Conservation (phyloP, 2,113 vertebrate species). For the Hiodon tergisus region DNA sequence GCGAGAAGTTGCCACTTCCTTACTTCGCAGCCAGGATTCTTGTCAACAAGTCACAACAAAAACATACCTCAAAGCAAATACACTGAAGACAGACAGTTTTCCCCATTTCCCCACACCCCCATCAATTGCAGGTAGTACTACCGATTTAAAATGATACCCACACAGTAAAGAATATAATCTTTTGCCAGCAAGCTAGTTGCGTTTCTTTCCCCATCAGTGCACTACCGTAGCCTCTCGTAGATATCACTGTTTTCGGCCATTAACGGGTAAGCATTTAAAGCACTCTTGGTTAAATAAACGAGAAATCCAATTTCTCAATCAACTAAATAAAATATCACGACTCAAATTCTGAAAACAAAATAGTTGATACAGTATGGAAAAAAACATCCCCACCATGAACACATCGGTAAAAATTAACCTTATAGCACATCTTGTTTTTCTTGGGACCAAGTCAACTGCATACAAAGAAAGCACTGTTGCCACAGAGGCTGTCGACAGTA, state of each 20-base stretch:
- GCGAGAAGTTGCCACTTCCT: neutral
- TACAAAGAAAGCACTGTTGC: constrained; percentile 16
- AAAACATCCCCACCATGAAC: constrained; percentile 28
- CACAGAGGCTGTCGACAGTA: neutral
- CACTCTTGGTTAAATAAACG: constrained; percentile 48
- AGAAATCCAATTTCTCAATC: constrained; percentile 10
- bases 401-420: constrained; percentile 42
- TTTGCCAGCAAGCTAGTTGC: neutral
- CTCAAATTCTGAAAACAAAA: constrained; percentile 23
- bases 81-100: neutral
- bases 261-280: constrained; percentile 45
- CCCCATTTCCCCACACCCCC: neutral
- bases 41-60: neutral
- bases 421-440: constrained; percentile 20
- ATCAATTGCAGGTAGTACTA: neutral
- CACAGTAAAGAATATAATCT: neutral
- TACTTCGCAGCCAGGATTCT: neutral
- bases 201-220: neutral
- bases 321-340: constrained; percentile 43
- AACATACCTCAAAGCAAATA: neutral
- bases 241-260: neutral
- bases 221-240: too few species aligned
- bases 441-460: neutral
- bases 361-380: constrained; percentile 27
- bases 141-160: neutral